phyloP scores from a whole-genome alignment of 2,888 invertebrate species.

The Cheilosia urbana region DNA sequence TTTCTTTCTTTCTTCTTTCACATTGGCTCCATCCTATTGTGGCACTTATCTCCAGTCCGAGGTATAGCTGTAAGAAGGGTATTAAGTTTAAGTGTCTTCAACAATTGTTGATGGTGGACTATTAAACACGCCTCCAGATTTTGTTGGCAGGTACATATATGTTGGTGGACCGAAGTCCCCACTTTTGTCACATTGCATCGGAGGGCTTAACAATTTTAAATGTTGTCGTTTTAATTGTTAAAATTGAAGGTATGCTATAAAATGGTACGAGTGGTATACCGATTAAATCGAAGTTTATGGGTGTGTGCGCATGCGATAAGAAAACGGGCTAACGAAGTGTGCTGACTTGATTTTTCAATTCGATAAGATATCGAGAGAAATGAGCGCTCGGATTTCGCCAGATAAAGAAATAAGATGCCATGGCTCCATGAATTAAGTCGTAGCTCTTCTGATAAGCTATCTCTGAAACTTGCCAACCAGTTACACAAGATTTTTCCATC shows the following conservation, averaged over 20 bases:
- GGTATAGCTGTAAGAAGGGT: conserved; percentile 48
- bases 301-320: not conserved
- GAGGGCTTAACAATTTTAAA: conserved; percentile 11
- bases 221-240: conserved; percentile 42
- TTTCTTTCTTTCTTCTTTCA: not conserved
- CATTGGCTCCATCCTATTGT: conserved; percentile 45
- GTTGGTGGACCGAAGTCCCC: not conserved
- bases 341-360: conserved; percentile 29
- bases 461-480: no score
- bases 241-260: conserved; percentile 24
- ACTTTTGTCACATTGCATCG: conserved; percentile 41
- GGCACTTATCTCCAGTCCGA: conserved; percentile 22
- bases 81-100: conserved; percentile 67
- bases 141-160: conserved; percentile 1
- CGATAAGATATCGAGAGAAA: conserved; percentile 21
- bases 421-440: no score
- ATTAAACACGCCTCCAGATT: conserved; percentile 71
- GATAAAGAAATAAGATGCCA: no score
- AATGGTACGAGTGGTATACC: conserved; percentile 4
- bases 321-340: conserved; percentile 24
- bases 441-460: no score
- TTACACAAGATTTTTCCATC: no score
- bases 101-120: conserved; percentile 69
- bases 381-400: not conserved
- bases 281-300: conserved; percentile 39